Evolutionary conservation across 2,888 invertebrate genomes (phyloP), one percentile per base, ranked within the genome.

Genomic region (Megamerina dolium): DNA sequence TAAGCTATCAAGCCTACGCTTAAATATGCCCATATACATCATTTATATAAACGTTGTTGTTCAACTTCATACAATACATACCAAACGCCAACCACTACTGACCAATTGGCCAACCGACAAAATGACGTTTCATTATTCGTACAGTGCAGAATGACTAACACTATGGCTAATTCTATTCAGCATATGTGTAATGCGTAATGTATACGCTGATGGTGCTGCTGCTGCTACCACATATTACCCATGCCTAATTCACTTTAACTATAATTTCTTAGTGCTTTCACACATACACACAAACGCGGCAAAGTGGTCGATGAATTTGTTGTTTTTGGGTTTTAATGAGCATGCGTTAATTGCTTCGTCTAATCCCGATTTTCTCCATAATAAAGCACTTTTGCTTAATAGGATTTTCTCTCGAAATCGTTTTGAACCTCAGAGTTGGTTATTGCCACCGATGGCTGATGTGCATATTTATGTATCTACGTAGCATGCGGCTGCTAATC

Each of bases 281-380:
- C 16, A 5, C 33, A 40, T 16, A 17, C 33, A 5, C 31, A 31
- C 14, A 30, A 17, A 14, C 16, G 31, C 32, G 30, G 23, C 33
- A 33, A 9, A 16, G 32, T 19, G 23, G 32, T 21, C 14, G 19
- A 26, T 18, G 32, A 20, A 40, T 40, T n/a, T n/a, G n/a, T n/a
- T n/a, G n/a, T n/a, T n/a, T n/a, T n/a, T n/a, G n/a, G n/a, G n/a
- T n/a, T n/a, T n/a, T n/a, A n/a, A n/a, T n/a, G 52, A 54, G 51
- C 51, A 57, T 50, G 54, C 55, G 58, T 60, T 61, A 61, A 61
- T 63, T 61, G 60, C 63, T 57, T 53, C 14, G 26, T 26, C 26
- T 29, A 40, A 40, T 45, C 33, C 45, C 29, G 12, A 37, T 36
- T 45, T 40, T 17, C 20, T 30, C 36, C n/a, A 36, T 20, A 21